Evolutionary conservation across 2,888 invertebrate species (phyloP), one percentile per base, ranked within the genome.

Genomic region (Serrognathus titanus): DNA sequence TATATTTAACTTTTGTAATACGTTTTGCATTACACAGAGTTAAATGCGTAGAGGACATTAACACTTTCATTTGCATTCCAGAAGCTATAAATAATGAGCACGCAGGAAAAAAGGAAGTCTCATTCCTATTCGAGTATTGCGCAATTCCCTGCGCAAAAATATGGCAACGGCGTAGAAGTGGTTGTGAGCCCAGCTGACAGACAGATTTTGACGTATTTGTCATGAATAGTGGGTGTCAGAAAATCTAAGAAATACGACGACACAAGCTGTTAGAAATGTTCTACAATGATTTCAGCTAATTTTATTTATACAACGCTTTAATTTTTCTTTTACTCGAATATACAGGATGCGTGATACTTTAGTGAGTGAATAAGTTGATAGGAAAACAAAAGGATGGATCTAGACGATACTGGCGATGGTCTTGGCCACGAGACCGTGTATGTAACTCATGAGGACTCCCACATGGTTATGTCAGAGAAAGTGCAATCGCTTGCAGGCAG

Each of bases 381-480:
- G 9, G 40, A 41, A 16, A 41, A 52, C 13, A 51, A 54, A 60
- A 66, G 48, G 51, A 76, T 76, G 76, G 73, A 76, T 65, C 60
- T 75, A 52, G 70, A 71, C 48, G 72, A 75, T 61, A 65, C 71
- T 45, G 71, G 71, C 71, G 61, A 78, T 74, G 76, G 83, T 81
- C 72, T 76, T 12, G 85, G 85, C 54, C 81, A 81, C 64, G 96
- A 96, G 81, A 93, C 92, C 39, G 89, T 96, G 66, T 96, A 96
- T 77, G 94, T 94, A 58, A 94, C 94, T n/a, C 89, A 90, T 73
- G 95, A 96, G 77, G 96, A 96, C 79, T 92, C 92, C 67, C 92
- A 92, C 81, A 90, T 92, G 76, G 96, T 96, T 69, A 98, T 99
- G 97, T 97, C 97, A 10, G 98, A 99, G 78, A 97, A 94, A 83